Evolutionary conservation across 2,888 invertebrate species (phyloP).

Genomic region (Dimorphilus gyrociliatus): DNA sequence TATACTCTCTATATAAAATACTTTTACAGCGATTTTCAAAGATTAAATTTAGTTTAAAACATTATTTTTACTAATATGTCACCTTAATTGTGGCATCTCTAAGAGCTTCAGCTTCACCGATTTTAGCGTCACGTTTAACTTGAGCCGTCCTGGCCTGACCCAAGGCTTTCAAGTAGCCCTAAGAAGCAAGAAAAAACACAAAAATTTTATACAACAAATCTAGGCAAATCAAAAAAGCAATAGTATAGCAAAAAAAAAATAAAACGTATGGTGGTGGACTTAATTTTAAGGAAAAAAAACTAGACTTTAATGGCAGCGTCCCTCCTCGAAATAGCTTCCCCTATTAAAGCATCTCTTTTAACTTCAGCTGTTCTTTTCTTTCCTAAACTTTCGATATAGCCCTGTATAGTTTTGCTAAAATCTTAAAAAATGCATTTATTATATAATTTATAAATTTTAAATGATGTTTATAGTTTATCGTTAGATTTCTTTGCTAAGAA

Average conservation of each 20-base stretch:
- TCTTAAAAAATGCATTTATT: neutral
- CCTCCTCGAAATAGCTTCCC: constrained; percentile 75
- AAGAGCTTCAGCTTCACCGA: constrained; percentile 82
- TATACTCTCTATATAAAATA: no score
- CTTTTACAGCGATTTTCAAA: no score
- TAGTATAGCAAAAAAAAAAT: no score
- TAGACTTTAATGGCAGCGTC: constrained; percentile 64
- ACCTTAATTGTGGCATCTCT: constrained; percentile 71
- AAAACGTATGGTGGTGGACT: no score
- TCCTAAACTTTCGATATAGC: constrained; percentile 74
- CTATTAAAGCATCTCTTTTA: constrained; percentile 71
- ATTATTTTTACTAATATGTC: no score
- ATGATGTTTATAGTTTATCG: neutral
- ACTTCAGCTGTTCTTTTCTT: constrained; percentile 31
- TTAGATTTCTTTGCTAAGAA: neutral
- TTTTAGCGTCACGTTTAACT: constrained; percentile 62
- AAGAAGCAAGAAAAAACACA: no score
- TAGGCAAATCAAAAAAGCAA: no score
- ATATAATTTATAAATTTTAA: neutral
- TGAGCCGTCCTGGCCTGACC: constrained; percentile 41
- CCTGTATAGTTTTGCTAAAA: constrained; percentile 42
- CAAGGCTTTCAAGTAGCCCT: constrained; percentile 73
- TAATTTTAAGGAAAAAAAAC: no score
- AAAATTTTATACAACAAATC: no score
- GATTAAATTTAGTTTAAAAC: no score